Evolutionary conservation across 2,888 invertebrate genomes (phyloP), one percentile per base, ranked within the genome.

Genomic region (Rutpela maculata): DNA sequence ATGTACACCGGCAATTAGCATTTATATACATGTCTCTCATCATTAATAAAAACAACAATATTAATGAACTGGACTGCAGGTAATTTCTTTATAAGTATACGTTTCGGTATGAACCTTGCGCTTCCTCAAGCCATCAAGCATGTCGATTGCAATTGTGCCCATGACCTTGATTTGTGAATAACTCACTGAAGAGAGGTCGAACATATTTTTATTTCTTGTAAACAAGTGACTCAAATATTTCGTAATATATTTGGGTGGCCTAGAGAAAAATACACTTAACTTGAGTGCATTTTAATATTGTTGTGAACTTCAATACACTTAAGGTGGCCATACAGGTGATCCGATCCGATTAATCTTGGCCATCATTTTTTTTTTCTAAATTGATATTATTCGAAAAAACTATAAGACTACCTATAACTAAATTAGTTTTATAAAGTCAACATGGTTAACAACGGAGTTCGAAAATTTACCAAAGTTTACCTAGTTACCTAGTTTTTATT

Each of bases 41-140:
- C 65, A 43, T 65, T 63, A 63, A 63, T 63, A 35, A 35, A 63
- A 63, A 63, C 62, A 43, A 43, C 31, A 35, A 65, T 22, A 31
- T 65, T 43, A 65, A 19, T 65, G 43, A 65, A 43, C n/a, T 18
- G 65, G 19, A 63, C 65, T 19, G 65, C 65, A 65, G 65, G 65
- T 65, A 65, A 43, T 50, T 65, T 15, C 43, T 19, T 65, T 43
- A 65, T 65, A 65, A 43, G 65, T 65, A 65, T 65, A 65, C 65
- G 65, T 65, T 65, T 65, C 65, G 43, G 62, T 17, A 18, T 17
- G 62, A 10, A 65, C 31, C 65, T 50, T 43, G 43, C 19, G 65
- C 65, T 65, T 65, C 65, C 65, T 65, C 65, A 43, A 65, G 43
- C 19, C 17, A 17, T 43, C 65, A 65, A 65, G 65, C 65, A 65